phyloP scores from a whole-genome alignment of 2,888 invertebrate species.

The Balanococcus diminutus region DNA sequence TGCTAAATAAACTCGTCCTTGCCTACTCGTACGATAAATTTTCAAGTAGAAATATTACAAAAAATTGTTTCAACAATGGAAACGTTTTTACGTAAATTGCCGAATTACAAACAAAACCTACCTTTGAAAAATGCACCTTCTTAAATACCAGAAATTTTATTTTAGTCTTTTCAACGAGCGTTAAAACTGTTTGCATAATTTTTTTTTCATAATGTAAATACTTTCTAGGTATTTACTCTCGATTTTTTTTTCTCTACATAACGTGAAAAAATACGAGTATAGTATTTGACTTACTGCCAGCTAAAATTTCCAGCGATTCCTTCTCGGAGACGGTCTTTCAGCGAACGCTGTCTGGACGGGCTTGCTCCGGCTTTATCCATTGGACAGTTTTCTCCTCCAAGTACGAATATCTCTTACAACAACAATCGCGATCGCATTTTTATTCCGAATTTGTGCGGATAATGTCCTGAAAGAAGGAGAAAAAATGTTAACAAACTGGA shows the following conservation, averaged over 20 bases:
- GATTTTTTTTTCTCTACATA: not conserved
- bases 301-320: slow-evolving; percentile 79
- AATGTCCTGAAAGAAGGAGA: not conserved
- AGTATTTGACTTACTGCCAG: slow-evolving; percentile 75
- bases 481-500: not conserved
- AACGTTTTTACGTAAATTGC: not conserved
- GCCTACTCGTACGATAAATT: not conserved
- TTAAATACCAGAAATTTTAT: not conserved
- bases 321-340: slow-evolving; percentile 78
- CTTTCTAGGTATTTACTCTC: not conserved
- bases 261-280: not conserved
- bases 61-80: not conserved
- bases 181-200: not conserved
- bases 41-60: not conserved
- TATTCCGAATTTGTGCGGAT: not conserved
- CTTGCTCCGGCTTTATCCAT: slow-evolving; percentile 60
- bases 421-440: slow-evolving; percentile 19
- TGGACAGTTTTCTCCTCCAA: not conserved
- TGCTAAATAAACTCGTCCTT: not conserved
- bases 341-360: slow-evolving; percentile 76
- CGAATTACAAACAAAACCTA: not conserved
- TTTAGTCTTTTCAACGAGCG: not conserved
- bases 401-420: not conserved
- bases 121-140: not conserved
- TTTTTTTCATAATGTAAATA: not conserved